phyloP scores from a whole-genome alignment of 2,888 invertebrate species.

The Drosophila antonietae region DNA sequence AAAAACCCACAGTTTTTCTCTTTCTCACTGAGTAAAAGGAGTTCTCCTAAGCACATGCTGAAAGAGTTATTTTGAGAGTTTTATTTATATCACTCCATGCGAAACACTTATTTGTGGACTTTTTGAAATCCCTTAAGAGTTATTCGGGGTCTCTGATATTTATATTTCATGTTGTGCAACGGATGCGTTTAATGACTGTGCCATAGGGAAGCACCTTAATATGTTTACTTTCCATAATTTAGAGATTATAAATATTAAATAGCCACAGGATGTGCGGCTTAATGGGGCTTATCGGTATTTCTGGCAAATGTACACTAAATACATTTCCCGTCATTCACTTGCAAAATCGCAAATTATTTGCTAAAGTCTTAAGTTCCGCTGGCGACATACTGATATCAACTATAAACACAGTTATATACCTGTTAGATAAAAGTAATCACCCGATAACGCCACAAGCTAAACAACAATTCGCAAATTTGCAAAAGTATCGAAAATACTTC shows the following conservation, averaged over 20 bases:
- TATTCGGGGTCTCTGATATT: too few relatives aligned
- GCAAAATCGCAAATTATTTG: slow-evolving; percentile 3
- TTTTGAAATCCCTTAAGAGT: too few relatives aligned
- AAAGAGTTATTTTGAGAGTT: too few relatives aligned
- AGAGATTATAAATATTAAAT: slow-evolving; percentile 30
- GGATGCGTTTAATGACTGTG: neutral
- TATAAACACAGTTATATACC: slow-evolving; percentile 13
- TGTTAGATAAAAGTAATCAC: slow-evolving; percentile 46
- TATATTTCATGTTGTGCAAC: too few relatives aligned
- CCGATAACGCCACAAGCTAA: slow-evolving; percentile 27
- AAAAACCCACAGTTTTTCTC: too few relatives aligned
- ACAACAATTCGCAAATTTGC: slow-evolving; percentile 17
- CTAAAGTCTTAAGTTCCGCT: slow-evolving; percentile 30
- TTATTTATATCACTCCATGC: too few relatives aligned
- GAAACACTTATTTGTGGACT: too few relatives aligned
- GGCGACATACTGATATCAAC: slow-evolving; percentile 24
- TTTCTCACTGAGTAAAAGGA: too few relatives aligned
- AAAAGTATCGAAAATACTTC: neutral
- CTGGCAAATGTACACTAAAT: neutral
- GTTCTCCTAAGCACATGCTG: too few relatives aligned
- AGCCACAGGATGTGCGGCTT: slow-evolving; percentile 38
- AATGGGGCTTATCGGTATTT: slow-evolving; percentile 15
- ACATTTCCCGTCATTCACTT: slow-evolving; percentile 25
- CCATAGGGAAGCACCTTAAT: slow-evolving; percentile 6
- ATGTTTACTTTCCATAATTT: neutral